Conservation (phyloP, 2,797 vertebrate genomes). For the Loris lydekkerianus region DNA sequence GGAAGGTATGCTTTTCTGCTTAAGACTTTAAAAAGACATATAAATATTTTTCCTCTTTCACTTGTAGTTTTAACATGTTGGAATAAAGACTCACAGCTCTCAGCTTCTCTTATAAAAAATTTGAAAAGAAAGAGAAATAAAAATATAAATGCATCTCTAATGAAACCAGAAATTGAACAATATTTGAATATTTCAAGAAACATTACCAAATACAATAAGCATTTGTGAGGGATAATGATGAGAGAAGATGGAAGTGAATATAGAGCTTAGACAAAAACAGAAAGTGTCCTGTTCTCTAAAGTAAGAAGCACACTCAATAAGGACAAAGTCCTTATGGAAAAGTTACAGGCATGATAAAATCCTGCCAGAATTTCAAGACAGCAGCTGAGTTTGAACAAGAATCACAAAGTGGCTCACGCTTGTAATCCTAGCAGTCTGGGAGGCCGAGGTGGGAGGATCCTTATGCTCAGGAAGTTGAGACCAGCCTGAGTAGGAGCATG, state of each 20-base stretch:
- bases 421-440: no score
- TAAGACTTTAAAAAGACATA: constrained; percentile 42
- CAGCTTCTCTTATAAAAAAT: neutral
- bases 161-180: neutral
- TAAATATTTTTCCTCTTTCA: constrained; percentile 1
- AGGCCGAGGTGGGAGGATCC: no score
- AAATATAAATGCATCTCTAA: neutral
- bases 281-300: neutral
- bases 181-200: neutral
- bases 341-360: neutral
- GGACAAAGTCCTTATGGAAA: neutral
- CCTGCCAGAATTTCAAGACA: neutral
- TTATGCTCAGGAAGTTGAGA: no score
- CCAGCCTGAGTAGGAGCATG: no score
- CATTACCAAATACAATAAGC: neutral
- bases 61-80: constrained; percentile 21
- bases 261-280: neutral
- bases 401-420: neutral
- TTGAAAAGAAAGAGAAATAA: neutral
- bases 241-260: neutral
- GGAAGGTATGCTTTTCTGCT: constrained; percentile 14
- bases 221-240: neutral
- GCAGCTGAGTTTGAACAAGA: neutral
- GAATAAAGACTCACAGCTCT: neutral
- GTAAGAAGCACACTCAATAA: neutral